phyloP scores from a whole-genome alignment of 2,113 vertebrate genomes.

The Lontra canadensis region DNA sequence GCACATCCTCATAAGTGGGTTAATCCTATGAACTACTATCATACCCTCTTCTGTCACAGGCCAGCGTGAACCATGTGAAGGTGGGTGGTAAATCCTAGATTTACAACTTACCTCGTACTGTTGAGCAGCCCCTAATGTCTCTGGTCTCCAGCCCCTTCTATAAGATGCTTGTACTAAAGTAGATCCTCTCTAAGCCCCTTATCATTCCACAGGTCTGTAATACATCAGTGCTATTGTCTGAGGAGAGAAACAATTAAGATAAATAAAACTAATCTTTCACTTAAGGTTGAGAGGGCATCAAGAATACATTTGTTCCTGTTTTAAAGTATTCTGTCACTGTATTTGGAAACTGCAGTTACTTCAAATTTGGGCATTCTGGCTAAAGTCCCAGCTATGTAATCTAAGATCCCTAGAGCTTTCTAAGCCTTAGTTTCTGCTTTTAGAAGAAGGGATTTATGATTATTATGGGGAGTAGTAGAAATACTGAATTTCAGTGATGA shows the following conservation, averaged over 20 bases:
- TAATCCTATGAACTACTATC: neutral
- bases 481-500: neutral
- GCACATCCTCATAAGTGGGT: neutral
- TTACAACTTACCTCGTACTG: neutral
- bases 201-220: too few species aligned
- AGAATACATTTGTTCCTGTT: neutral
- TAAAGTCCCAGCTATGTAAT: neutral
- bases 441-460: neutral
- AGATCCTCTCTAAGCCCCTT: neutral
- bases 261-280: neutral
- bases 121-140: neutral
- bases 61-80: neutral
- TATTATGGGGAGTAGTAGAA: neutral
- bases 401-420: neutral
- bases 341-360: neutral
- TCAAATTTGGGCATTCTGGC: accelerated
- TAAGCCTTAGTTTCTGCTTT: neutral
- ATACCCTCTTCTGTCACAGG: neutral
- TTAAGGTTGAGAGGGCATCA: neutral
- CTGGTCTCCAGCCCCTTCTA: neutral
- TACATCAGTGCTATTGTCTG: neutral
- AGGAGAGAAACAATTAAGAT: neutral
- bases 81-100: neutral
- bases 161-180: neutral
- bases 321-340: neutral